phyloP scores from a whole-genome alignment of 2,113 vertebrate species.

The Sisor rabdophorus region DNA sequence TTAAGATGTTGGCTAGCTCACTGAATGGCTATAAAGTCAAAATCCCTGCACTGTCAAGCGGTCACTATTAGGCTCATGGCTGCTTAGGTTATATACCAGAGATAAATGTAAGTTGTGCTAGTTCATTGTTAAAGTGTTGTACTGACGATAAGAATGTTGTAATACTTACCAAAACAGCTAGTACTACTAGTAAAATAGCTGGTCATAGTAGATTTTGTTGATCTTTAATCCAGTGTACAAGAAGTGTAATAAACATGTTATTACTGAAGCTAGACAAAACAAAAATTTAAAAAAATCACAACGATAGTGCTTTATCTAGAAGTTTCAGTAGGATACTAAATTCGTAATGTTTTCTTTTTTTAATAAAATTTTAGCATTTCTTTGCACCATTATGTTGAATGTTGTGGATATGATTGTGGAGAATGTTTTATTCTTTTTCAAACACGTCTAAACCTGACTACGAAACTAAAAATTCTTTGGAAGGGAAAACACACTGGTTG shows the following conservation, averaged over 20 bases:
- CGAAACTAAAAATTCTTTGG: slow-evolving; percentile 12
- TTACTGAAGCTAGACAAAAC: neutral
- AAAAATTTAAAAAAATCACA: neutral
- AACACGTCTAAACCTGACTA: slow-evolving; percentile 15
- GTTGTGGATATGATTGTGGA: too few relatives aligned
- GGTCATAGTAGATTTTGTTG: neutral
- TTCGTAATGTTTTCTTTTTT: neutral
- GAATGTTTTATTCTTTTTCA: neutral
- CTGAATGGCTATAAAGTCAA: too few relatives aligned
- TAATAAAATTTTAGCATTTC: neutral
- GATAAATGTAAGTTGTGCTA: too few relatives aligned
- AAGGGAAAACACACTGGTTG: neutral
- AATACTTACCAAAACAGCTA: too few relatives aligned
- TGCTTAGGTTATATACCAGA: too few relatives aligned
- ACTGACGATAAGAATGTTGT: too few relatives aligned
- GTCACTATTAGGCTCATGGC: too few relatives aligned
- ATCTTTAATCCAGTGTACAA: neutral
- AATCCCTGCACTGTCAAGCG: too few relatives aligned
- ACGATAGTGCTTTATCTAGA: neutral
- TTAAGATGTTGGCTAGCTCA: too few relatives aligned
- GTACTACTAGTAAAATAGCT: neutral
- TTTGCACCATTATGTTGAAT: too few relatives aligned
- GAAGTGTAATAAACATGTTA: neutral
- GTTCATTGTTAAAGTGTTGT: too few relatives aligned
- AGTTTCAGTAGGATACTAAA: neutral